Percentiles rank a stretch among this genome's conserved stretches.
Conservation (phyloP, 2,888 invertebrate species). For the Caenorhabditis sinica region DNA sequence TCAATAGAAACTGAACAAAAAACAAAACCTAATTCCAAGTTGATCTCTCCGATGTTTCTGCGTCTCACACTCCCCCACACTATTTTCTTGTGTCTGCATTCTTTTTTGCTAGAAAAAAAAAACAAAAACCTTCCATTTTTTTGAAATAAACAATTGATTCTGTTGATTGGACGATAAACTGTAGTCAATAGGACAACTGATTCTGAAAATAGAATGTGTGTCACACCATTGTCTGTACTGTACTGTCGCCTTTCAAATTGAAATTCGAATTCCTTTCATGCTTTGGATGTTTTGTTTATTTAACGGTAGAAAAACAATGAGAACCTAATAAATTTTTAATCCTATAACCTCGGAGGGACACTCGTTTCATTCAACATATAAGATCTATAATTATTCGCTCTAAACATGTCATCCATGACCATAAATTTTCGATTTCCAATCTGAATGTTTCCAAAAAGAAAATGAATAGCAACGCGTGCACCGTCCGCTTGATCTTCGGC, state of each 20-base stretch:
- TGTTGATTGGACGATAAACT: slow-evolving; percentile 44
- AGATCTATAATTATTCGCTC: slow-evolving; percentile 67
- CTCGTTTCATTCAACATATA: slow-evolving; percentile 72
- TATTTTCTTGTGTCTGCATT: slow-evolving; percentile 6
- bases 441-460: slow-evolving; percentile 70
- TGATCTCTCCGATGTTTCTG: slow-evolving; percentile 42
- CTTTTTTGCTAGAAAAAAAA: slow-evolving; percentile 16
- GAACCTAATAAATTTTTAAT: slow-evolving; percentile 43
- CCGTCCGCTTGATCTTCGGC: slow-evolving; percentile 62
- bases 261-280: slow-evolving; percentile 15
- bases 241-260: background rate
- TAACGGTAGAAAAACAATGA: background rate
- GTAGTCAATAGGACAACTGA: slow-evolving; percentile 40
- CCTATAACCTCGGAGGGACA: slow-evolving; percentile 69
- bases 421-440: slow-evolving; percentile 64
- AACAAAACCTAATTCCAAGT: slow-evolving; percentile 13
- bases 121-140: background rate
- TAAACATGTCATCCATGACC: slow-evolving; percentile 70
- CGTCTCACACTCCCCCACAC: slow-evolving; percentile 35
- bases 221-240: slow-evolving; percentile 16
- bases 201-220: slow-evolving; percentile 29
- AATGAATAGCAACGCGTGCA: slow-evolving; percentile 53
- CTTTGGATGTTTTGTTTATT: slow-evolving; percentile 23
- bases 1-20: slow-evolving; percentile 19
- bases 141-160: slow-evolving; percentile 48